phyloP scores from a whole-genome alignment of 2,888 invertebrate genomes.

The Eilema sororculum region DNA sequence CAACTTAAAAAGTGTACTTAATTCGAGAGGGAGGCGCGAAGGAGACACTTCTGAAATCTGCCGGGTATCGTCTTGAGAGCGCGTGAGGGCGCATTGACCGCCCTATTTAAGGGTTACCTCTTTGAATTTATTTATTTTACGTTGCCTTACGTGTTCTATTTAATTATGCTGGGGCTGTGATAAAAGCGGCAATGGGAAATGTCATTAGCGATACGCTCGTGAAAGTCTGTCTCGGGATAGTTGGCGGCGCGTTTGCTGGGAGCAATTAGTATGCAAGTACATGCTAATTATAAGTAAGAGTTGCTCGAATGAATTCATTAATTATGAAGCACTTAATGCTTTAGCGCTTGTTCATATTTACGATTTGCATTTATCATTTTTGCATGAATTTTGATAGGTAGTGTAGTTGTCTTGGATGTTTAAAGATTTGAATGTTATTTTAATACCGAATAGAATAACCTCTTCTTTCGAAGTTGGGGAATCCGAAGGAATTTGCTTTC shows the following conservation, averaged over 20 bases:
- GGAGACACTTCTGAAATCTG: constrained; percentile 66
- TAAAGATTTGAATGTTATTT: neutral
- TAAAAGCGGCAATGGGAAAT: constrained; percentile 46
- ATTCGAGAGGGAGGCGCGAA: constrained; percentile 60
- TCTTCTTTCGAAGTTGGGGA: neutral
- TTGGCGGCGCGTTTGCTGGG: constrained; percentile 36
- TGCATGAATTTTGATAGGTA: constrained; percentile 15
- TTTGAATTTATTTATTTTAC: constrained; percentile 64
- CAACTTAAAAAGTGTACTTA: constrained; percentile 74
- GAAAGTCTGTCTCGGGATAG: constrained; percentile 46
- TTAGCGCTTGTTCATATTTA: constrained; percentile 41
- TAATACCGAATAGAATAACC: neutral
- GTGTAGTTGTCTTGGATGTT: neutral
- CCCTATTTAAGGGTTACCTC: constrained; percentile 74
- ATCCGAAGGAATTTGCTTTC: no score
- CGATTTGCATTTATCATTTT: constrained; percentile 44
- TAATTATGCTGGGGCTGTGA: constrained; percentile 50
- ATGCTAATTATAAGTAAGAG: constrained; percentile 41
- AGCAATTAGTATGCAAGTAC: constrained; percentile 45
- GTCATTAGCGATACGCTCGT: constrained; percentile 50
- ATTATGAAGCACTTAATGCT: constrained; percentile 38
- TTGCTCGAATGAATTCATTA: constrained; percentile 39
- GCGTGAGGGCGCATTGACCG: constrained; percentile 81
- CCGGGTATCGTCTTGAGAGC: constrained; percentile 67
- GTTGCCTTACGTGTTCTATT: constrained; percentile 55